Conservation (phyloP, 2,888 invertebrate species). For the Apotomis turbidana region DNA sequence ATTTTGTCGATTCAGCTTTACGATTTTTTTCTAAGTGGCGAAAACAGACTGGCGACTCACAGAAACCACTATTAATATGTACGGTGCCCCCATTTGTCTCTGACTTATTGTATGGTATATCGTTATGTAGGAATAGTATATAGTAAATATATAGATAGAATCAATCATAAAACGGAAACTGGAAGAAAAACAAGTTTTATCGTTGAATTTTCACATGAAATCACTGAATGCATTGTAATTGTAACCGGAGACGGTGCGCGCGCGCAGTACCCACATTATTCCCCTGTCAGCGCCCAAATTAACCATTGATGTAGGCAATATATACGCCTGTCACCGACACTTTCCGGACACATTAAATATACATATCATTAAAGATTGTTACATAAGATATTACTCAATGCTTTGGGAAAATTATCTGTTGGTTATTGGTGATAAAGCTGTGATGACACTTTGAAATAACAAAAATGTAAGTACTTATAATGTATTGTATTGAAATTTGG, state of each 20-base stretch:
- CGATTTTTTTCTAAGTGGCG: too few species aligned
- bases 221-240: constrained; percentile 10
- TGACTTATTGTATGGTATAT: too few species aligned
- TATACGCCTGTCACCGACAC: constrained; percentile 26
- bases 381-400: constrained; percentile 20
- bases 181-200: too few species aligned
- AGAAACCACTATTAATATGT: too few species aligned
- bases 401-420: constrained; percentile 16
- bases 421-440: constrained; percentile 3
- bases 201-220: constrained; percentile 6
- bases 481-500: not conserved
- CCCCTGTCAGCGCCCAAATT: constrained; percentile 37
- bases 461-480: not conserved
- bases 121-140: too few species aligned
- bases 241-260: constrained; percentile 16
- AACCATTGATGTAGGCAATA: constrained; percentile 34
- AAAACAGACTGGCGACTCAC: too few species aligned
- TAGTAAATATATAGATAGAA: too few species aligned
- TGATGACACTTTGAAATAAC: not conserved
- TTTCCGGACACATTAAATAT: constrained; percentile 15
- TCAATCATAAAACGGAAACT: too few species aligned
- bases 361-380: constrained; percentile 21
- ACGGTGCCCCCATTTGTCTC: too few species aligned
- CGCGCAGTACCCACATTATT: constrained; percentile 27
- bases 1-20: too few species aligned